A percentile compares a stretch with the other conserved stretches of the same genome.
phyloP scores from a whole-genome alignment of 1,140 invertebrate genomes.

The Panagrolaimus sp. region DNA sequence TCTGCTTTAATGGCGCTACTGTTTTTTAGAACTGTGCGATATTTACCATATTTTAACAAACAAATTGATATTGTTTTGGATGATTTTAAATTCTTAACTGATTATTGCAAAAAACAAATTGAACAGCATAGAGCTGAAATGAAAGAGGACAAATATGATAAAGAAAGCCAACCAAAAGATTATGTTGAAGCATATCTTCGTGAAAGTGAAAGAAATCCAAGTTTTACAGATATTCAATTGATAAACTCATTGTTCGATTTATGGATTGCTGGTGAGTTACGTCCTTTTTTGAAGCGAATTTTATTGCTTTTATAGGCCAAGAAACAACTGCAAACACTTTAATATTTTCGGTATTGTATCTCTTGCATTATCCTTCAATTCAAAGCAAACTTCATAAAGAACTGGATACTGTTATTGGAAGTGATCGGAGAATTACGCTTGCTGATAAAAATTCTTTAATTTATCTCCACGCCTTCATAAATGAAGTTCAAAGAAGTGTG shows the following conservation, averaged over 20 bases:
- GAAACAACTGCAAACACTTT: conserved; percentile 22
- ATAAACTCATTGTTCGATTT: too few relatives aligned
- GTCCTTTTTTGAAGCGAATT: background rate
- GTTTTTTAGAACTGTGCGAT: background rate
- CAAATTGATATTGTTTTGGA: background rate
- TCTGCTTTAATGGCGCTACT: too few relatives aligned
- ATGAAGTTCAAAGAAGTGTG: background rate
- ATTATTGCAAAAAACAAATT: conserved; percentile 8
- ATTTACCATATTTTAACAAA: conserved; percentile 17
- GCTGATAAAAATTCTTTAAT: conserved; percentile 11
- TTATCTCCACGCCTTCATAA: conserved; percentile 21
- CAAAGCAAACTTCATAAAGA: conserved; percentile 22
- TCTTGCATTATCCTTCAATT: conserved; percentile 20
- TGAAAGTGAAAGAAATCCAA: too few relatives aligned
- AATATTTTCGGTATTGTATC: conserved; percentile 18
- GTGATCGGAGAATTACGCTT: conserved; percentile 20
- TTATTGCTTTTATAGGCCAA: background rate
- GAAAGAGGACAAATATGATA: background rate
- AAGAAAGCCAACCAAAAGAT: background rate
- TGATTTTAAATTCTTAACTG: conserved; percentile 4
- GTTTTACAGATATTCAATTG: too few relatives aligned
- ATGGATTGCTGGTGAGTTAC: too few relatives aligned
- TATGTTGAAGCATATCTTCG: conserved; percentile 22
- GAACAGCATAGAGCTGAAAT: background rate
- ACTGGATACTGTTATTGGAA: conserved; percentile 21